A percentile compares a stretch with the other conserved stretches of the same genome.
Evolutionary conservation across 2,113 vertebrate genomes (phyloP).

Genomic region (Pavo muticus): DNA sequence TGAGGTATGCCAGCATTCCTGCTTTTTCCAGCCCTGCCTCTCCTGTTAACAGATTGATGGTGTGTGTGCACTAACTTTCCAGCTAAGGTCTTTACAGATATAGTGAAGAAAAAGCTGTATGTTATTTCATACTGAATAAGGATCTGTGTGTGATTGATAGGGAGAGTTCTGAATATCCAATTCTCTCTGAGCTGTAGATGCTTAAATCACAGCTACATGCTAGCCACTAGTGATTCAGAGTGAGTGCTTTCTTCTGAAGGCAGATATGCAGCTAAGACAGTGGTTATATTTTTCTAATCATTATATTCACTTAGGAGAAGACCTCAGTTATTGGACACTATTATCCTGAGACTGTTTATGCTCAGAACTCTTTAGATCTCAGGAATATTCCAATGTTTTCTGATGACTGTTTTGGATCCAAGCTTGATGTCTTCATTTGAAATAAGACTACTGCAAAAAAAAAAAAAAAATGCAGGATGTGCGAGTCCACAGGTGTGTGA

Average conservation of each 20-base stretch:
- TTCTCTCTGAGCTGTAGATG: not conserved
- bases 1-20: not conserved
- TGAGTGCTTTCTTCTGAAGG: not conserved
- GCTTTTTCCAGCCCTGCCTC: not conserved
- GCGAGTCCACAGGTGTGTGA: not conserved
- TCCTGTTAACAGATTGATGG: not conserved
- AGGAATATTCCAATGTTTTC: not conserved
- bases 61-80: not conserved
- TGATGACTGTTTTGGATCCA: not conserved
- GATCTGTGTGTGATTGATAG: not conserved
- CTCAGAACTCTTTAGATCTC: not conserved
- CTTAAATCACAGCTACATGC: not conserved
- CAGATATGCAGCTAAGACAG: not conserved
- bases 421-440: fast-evolving
- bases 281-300: not conserved
- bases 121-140: not conserved
- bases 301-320: not conserved
- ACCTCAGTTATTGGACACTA: not conserved
- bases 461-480: not conserved
- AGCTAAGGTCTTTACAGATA: not conserved
- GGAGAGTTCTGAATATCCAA: not conserved
- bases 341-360: not conserved
- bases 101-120: not conserved
- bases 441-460: not conserved
- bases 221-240: not conserved